These are phyloP conservation scores for Coranthus polyacanthus DNA, from an alignment of 2,797 vertebrate species.

Conservation along the genomic window DNA sequence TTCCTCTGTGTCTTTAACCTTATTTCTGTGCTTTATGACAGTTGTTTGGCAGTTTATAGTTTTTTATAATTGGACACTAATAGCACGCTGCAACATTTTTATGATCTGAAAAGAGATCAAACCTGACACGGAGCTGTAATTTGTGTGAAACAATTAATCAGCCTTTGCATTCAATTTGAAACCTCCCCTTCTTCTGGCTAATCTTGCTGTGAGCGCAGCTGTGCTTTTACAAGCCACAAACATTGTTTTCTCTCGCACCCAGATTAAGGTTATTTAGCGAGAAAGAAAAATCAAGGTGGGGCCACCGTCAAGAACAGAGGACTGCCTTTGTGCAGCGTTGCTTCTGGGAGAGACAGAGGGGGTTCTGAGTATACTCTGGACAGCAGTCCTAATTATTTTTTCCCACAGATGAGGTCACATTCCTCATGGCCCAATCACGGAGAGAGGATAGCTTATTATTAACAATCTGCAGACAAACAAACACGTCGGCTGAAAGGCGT, in stretches of 20 bases:
- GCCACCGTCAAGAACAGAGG: constrained; percentile 60
- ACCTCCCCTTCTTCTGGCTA: constrained; percentile 44
- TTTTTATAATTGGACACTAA: constrained; percentile 69
- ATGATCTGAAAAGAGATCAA: constrained; percentile 46
- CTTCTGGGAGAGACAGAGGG: constrained; percentile 41
- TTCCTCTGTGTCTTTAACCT: constrained; percentile 15
- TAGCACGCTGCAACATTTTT: constrained; percentile 43
- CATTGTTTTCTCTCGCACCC: constrained; percentile 58
- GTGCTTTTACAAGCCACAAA: constrained; percentile 50
- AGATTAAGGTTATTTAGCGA: constrained; percentile 65
- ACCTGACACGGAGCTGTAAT: constrained; percentile 38
- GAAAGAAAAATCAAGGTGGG: constrained; percentile 58
- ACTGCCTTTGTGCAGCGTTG: constrained; percentile 60
- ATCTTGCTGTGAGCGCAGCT: constrained; percentile 62
- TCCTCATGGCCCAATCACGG: constrained; percentile 62
- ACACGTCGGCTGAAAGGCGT: constrained; percentile 51
- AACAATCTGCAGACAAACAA: constrained; percentile 72
- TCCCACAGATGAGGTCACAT: constrained; percentile 77
- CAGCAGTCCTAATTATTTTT: constrained; percentile 74
- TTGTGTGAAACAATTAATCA: constrained; percentile 37
- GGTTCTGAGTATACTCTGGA: constrained; percentile 48
- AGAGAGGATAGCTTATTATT: constrained; percentile 67
- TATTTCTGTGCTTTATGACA: constrained; percentile 15
- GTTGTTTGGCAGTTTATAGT: constrained; percentile 46
- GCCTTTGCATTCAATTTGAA: constrained; percentile 44